These are phyloP conservation scores for Sycophaga agraensis DNA, from an alignment of 1,140 invertebrate genomes.

Conservation along the genomic window DNA sequence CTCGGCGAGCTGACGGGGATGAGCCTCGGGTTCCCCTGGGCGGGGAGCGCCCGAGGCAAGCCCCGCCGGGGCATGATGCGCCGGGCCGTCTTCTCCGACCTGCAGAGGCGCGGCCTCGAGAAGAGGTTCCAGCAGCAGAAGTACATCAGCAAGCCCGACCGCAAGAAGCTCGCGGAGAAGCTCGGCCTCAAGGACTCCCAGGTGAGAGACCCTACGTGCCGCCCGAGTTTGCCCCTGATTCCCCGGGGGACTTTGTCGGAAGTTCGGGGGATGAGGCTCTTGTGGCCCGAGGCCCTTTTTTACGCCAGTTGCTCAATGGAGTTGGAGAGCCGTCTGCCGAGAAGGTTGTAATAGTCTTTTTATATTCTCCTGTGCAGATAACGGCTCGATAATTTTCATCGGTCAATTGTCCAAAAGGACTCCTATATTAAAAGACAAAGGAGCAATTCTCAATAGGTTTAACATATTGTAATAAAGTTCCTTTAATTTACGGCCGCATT, in stretches of 20 bases:
- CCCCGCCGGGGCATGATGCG: constrained; percentile 92
- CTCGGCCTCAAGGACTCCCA: constrained; percentile 93
- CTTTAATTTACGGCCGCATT: no score
- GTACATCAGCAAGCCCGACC: constrained; percentile 96
- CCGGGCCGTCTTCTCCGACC: constrained; percentile 87
- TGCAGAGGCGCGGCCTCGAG: constrained; percentile 91
- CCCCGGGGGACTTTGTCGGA: no score
- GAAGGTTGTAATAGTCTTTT: background rate
- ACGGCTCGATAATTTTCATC: no score
- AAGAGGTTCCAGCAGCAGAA: constrained; percentile 96
- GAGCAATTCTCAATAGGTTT: no score
- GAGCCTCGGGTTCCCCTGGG: constrained; percentile 72
- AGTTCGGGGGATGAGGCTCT: no score
- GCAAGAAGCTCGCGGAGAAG: constrained; percentile 93
- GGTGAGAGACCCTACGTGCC: constrained; percentile 66
- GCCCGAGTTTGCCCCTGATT: no score
- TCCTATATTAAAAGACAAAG: no score
- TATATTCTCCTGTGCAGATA: background rate
- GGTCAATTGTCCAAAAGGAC: no score
- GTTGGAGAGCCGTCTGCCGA: no score
- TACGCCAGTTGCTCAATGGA: no score
- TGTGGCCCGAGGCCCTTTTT: no score
- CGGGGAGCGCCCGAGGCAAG: constrained; percentile 75
- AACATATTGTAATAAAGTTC: no score
- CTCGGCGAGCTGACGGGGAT: constrained; percentile 49